phyloP scores from a whole-genome alignment of 2,797 vertebrate species.

The Gouania willdenowi region DNA sequence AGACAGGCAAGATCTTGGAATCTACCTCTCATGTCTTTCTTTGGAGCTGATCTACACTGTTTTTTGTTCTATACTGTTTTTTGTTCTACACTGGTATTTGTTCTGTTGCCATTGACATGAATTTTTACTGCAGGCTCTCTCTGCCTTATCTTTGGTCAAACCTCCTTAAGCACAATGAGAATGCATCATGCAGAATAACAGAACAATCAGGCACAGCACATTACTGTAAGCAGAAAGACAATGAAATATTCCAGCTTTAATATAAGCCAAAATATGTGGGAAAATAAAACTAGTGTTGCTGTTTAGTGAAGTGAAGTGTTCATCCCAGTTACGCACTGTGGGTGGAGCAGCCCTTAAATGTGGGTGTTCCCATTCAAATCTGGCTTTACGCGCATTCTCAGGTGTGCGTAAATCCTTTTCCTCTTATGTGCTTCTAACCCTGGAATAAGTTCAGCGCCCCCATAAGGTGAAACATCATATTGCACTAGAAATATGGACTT shows the following conservation, averaged over 20 bases:
- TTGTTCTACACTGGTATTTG: conserved; percentile 59
- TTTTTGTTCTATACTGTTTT: conserved; percentile 63
- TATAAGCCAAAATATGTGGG: conserved; percentile 5
- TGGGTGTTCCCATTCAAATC: too few species aligned
- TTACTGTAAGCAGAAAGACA: conserved; percentile 1
- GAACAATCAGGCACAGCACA: conserved; percentile 5
- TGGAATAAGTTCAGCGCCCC: too few species aligned
- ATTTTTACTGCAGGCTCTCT: conserved; percentile 51
- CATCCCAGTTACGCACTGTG: too few species aligned
- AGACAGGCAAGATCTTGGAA: conserved; percentile 56
- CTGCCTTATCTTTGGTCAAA: conserved; percentile 53
- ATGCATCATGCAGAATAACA: conserved; percentile 37
- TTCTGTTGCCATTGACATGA: conserved; percentile 52
- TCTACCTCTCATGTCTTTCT: conserved; percentile 53
- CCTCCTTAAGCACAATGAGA: conserved; percentile 41
- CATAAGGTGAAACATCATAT: too few species aligned
- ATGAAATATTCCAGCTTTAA: neutral
- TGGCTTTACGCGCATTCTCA: too few species aligned
- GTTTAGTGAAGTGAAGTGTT: too few species aligned
- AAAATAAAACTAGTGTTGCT: too few species aligned
- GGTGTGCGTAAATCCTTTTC: too few species aligned
- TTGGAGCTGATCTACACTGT: conserved; percentile 44
- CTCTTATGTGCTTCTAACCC: too few species aligned
- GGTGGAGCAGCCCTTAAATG: too few species aligned
- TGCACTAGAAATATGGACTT: too few species aligned